A percentile compares a stretch with the other conserved stretches of the same genome.
These are phyloP conservation scores for Chelidonichthys spinosus DNA, from an alignment of 2,797 vertebrate genomes.

Conservation along the genomic window DNA sequence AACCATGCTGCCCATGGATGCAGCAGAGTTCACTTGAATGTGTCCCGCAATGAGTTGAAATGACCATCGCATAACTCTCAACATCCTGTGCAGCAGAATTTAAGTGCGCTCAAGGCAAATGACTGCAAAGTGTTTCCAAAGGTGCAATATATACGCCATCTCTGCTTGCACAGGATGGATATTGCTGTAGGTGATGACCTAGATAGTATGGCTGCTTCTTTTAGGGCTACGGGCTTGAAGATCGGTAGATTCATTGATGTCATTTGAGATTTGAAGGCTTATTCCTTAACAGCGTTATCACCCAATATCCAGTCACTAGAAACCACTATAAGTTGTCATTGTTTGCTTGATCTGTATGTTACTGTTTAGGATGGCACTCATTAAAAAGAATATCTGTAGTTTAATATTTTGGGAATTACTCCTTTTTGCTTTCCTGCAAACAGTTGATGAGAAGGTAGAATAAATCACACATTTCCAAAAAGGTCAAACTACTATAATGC, in stretches of 20 bases:
- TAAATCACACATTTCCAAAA: background rate
- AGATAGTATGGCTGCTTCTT: background rate
- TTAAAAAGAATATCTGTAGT: background rate
- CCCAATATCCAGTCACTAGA: background rate
- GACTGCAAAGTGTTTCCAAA: background rate
- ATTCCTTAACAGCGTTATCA: background rate
- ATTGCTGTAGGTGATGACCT: background rate
- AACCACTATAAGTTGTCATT: background rate
- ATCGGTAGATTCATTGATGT: background rate
- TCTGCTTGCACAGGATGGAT: background rate
- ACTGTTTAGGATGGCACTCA: background rate
- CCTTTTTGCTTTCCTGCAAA: background rate
- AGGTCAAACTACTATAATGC: background rate
- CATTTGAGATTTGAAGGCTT: background rate
- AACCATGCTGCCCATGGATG: too few relatives aligned
- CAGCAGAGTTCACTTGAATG: background rate
- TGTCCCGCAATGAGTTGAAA: background rate
- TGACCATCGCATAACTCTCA: slow-evolving; percentile 10
- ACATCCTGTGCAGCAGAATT: background rate
- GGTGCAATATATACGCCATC: slow-evolving; percentile 2
- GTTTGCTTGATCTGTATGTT: background rate
- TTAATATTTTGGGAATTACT: background rate
- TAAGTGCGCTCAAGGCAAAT: slow-evolving; percentile 5
- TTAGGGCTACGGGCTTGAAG: background rate
- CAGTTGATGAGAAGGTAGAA: background rate